Conservation (phyloP, 1,140 invertebrate genomes). For the Drosophila micromelanica region DNA sequence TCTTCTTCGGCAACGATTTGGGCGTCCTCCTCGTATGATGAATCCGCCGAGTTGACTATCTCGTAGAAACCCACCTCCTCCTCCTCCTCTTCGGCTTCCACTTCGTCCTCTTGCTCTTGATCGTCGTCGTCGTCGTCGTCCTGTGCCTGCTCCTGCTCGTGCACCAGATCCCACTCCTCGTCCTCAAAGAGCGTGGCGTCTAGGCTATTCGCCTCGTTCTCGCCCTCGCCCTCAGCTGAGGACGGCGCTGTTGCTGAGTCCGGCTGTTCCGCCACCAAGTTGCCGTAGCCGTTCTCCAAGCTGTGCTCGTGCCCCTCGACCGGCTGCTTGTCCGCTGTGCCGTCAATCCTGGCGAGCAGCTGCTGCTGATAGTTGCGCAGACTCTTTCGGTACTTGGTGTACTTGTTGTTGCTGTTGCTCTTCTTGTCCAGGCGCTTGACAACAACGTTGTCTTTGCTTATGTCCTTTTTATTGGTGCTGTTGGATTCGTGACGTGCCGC, state of each 20-base stretch:
- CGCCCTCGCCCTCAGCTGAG: slow-evolving; percentile 22
- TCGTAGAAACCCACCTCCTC: slow-evolving; percentile 73
- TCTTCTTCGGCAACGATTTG: slow-evolving; percentile 77
- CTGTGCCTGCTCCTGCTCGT: not conserved
- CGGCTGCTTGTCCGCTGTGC: slow-evolving; percentile 9
- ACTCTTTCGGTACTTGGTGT: slow-evolving; percentile 61
- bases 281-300: slow-evolving; percentile 6
- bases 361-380: slow-evolving; percentile 59
- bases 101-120: slow-evolving; percentile 65
- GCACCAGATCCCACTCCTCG: not conserved
- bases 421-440: slow-evolving; percentile 38
- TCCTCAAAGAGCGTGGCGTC: not conserved
- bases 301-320: slow-evolving; percentile 19
- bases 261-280: slow-evolving; percentile 4
- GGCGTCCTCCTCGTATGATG: slow-evolving; percentile 74
- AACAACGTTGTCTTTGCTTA: slow-evolving; percentile 11
- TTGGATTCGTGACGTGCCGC: slow-evolving; percentile 21
- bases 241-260: not conserved
- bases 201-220: not conserved
- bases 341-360: slow-evolving; percentile 32
- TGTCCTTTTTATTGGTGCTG: not conserved
- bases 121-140: slow-evolving; percentile 40
- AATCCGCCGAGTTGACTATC: slow-evolving; percentile 70
- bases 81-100: slow-evolving; percentile 56
- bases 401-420: slow-evolving; percentile 40